Conservation (phyloP, 2,113 vertebrate genomes). For the Agapornis roseicollis region DNA sequence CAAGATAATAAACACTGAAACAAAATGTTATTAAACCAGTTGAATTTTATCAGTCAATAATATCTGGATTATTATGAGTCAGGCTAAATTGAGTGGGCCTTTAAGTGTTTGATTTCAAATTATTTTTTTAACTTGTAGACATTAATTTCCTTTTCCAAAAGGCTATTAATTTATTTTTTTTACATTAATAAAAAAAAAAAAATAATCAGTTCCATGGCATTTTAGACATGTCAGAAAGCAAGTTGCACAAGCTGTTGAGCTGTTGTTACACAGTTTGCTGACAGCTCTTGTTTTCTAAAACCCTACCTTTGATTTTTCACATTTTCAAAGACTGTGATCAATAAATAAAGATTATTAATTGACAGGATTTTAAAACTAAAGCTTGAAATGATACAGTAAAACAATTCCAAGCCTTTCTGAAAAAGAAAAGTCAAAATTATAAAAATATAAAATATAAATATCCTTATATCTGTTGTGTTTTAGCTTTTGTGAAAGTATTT, state of each 20-base stretch:
- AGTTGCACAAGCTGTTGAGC: background rate
- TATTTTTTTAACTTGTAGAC: background rate
- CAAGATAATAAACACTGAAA: background rate
- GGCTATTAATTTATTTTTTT: background rate
- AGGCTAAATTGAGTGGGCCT: fast-evolving
- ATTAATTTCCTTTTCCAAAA: background rate
- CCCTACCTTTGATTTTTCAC: background rate
- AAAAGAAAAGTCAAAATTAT: background rate
- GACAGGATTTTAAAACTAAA: background rate
- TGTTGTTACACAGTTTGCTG: background rate
- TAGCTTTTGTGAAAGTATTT: background rate
- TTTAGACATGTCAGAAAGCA: background rate
- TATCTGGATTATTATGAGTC: background rate
- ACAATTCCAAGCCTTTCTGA: background rate
- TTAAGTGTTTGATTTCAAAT: background rate
- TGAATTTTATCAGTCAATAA: background rate
- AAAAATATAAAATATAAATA: background rate
- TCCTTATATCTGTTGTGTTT: background rate
- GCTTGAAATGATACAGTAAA: background rate
- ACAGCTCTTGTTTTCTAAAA: background rate
- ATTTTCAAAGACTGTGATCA: background rate
- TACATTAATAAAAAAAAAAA: background rate
- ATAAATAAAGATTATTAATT: background rate
- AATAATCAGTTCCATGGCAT: background rate
- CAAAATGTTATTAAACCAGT: background rate